Base-by-base conservation (phyloP, 1,140 invertebrate species). In the Diuraphis noxia region DNA sequence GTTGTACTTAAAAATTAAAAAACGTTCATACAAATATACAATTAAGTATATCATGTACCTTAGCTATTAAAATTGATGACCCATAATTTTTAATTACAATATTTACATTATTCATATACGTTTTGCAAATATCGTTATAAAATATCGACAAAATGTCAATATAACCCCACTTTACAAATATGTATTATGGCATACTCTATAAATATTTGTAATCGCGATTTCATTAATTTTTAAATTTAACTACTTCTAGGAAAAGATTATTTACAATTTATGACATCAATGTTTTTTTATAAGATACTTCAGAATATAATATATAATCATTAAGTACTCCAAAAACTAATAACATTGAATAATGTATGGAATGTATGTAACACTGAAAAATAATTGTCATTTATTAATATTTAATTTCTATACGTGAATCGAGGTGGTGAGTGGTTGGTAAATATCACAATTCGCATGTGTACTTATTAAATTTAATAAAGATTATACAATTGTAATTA, bases 381-480 rank as follows among this genome's bases (percentile, higher is more conserved):
- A 72, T 72, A 72, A 72, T 72, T 72, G 56, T 72, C 56, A 72
- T 72, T 72, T 72, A 72, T 72, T 72, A 72, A 72, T 72, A 72
- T 72, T 72, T 72, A 72, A n/a, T 72, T 17, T n/a, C 56, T 72
- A 17, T 72, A n/a, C 56, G 56, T n/a, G 30, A 72, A 13, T 72
- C n/a, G 56, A 6, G 56, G 56, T 19, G 56, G 30, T 63, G 30
- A 63, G 30, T 63, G 17, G 30, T 63, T 63, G 56, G 30, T 72
- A 72, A 13, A n/a, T 5, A 72, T 72, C 13, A 72, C 3, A 72
- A 72, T 72, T n/a, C 56, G 34, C 13, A n/a, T 72, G 56, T 10
- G 13, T 72, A 72, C 30, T 34, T 72, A 72, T 49, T n/a, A 63
- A n/a, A 63, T 63, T 0, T 63, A 30, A 5, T 13, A 30, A 56